Conservation (phyloP, 2,113 vertebrate genomes). For the Origma solitaria region DNA sequence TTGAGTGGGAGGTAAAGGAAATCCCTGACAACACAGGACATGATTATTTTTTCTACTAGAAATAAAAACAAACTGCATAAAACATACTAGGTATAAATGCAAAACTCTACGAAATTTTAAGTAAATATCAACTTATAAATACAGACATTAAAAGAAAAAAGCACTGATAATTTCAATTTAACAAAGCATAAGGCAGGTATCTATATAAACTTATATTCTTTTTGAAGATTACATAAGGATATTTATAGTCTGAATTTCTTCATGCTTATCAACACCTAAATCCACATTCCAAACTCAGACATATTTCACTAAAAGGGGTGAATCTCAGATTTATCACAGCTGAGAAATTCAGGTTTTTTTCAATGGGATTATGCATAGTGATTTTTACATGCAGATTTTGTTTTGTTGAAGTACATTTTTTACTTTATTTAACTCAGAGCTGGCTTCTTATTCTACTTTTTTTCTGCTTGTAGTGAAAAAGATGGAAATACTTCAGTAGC, state of each 20-base stretch:
- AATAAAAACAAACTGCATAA: neutral
- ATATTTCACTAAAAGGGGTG: neutral
- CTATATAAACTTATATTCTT: neutral
- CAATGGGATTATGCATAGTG: neutral
- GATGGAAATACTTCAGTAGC: conserved; percentile 19
- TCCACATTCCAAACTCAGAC: conserved; percentile 17
- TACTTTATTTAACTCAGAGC: neutral
- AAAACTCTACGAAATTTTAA: neutral
- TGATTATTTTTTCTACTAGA: neutral
- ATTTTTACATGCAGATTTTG: neutral
- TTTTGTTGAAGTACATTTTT: neutral
- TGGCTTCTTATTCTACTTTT: neutral
- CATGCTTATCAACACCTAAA: neutral
- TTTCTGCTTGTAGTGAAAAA: neutral
- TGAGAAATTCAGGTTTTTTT: neutral
- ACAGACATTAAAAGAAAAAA: neutral
- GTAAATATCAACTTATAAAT: neutral
- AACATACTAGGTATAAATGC: neutral
- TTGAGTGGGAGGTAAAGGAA: neutral
- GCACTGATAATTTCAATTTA: neutral
- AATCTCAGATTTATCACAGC: neutral
- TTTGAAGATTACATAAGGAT: neutral
- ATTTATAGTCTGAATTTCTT: neutral
- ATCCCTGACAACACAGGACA: neutral
- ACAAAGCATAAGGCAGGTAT: neutral